Percentiles rank a stretch among this genome's conserved stretches.
Evolutionary conservation across 2,113 vertebrate genomes (phyloP).

Genomic region (Misgurnus mizolepis): DNA sequence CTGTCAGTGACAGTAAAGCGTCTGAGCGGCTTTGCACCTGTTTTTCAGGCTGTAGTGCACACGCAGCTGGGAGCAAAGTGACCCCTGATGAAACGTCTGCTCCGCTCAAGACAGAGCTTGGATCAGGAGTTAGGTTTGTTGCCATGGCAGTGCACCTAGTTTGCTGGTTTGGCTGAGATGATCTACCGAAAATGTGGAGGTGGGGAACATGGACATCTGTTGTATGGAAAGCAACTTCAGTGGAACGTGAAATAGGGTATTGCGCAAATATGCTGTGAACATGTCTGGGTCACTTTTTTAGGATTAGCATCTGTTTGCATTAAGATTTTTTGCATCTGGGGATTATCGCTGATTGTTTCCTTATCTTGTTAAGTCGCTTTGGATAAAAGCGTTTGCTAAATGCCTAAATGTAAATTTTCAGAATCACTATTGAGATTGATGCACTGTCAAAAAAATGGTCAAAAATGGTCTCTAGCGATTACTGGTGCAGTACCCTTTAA

Average conservation of each 20-base stretch:
- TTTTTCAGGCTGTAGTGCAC: slow-evolving; percentile 1
- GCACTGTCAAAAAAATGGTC: no score
- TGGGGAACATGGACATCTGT: not conserved
- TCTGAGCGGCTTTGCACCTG: slow-evolving; percentile 1
- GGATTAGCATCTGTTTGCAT: not conserved
- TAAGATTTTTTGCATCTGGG: no score
- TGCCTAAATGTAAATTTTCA: not conserved
- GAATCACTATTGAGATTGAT: not conserved
- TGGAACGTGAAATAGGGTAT: not conserved
- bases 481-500: no score
- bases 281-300: not conserved
- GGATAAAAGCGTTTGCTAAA: no score
- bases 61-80: slow-evolving; percentile 5
- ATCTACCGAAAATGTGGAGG: not conserved
- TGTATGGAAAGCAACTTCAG: not conserved
- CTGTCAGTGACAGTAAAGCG: not conserved
- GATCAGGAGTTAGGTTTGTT: not conserved
- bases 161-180: not conserved
- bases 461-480: no score
- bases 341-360: not conserved
- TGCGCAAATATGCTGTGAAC: not conserved
- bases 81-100: slow-evolving; percentile 9
- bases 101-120: not conserved
- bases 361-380: not conserved
- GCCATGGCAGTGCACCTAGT: slow-evolving; percentile 16